Evolutionary conservation across 2,888 invertebrate genomes (phyloP).

Genomic region (Troides aeacus): DNA sequence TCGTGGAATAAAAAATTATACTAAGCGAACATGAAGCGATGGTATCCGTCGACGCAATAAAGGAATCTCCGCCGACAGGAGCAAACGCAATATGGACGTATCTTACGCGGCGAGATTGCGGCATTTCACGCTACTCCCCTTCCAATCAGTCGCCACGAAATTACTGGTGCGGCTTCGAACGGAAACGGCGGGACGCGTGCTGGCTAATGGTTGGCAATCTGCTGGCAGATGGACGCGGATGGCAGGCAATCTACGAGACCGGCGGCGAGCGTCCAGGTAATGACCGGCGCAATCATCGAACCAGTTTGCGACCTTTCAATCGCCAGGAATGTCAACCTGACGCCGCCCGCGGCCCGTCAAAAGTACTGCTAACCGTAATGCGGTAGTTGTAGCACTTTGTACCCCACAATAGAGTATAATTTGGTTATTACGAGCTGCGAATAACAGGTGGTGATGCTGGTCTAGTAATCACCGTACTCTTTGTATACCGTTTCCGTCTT

Average conservation of each 20-base stretch:
- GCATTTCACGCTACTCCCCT: conserved; percentile 45
- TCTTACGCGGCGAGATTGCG: conserved; percentile 33
- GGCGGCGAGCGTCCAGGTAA: conserved; percentile 52
- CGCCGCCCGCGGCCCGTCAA: conserved; percentile 43
- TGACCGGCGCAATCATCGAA: conserved; percentile 49
- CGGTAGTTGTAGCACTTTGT: conserved; percentile 32
- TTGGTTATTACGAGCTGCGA: conserved; percentile 14
- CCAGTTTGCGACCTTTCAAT: conserved; percentile 57
- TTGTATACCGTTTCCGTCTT: conserved; percentile 54
- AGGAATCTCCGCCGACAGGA: conserved; percentile 11
- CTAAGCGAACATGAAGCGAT: background rate
- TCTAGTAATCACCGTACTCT: conserved; percentile 51
- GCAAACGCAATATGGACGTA: conserved; percentile 19
- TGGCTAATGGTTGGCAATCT: conserved; percentile 56
- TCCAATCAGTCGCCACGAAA: conserved; percentile 41
- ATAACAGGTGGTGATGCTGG: conserved; percentile 35
- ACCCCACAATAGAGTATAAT: conserved; percentile 15
- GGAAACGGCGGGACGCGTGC: conserved; percentile 56
- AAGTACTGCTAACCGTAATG: conserved; percentile 50
- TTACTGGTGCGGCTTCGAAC: conserved; percentile 37
- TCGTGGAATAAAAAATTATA: background rate
- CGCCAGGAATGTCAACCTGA: conserved; percentile 50
- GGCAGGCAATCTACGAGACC: conserved; percentile 54
- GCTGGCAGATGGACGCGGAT: conserved; percentile 52
- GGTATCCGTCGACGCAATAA: conserved; percentile 4